Conservation (phyloP, 37 sponge, comb jelly and placozoan species). For the Amphimedon queenslandica region DNA sequence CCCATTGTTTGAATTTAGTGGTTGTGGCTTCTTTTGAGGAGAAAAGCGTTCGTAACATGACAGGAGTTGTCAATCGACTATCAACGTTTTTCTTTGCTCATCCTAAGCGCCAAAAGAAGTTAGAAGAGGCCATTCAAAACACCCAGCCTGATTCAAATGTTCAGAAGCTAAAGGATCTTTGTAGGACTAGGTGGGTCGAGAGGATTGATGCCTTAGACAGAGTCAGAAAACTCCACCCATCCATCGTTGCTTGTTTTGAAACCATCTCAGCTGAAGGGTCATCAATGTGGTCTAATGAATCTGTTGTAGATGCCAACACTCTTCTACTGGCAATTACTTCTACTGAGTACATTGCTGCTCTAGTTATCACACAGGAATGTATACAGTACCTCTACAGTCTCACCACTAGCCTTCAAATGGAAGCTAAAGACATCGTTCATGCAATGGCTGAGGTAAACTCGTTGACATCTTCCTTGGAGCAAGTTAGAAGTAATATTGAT, state of each 20-base stretch:
- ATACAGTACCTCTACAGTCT: constrained; percentile 44
- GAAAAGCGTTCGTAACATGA: constrained; percentile 50
- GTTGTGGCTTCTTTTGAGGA: constrained; percentile 37
- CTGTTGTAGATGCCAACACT: constrained; percentile 51
- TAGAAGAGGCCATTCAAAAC: constrained; percentile 34
- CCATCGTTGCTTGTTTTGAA: constrained; percentile 59
- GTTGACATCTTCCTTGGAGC: constrained; percentile 13
- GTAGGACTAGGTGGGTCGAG: constrained; percentile 59
- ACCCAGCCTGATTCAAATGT: constrained; percentile 25
- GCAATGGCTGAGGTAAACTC: constrained; percentile 50
- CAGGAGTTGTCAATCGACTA: constrained; percentile 38
- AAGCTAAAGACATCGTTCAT: constrained; percentile 52
- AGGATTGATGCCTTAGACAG: constrained; percentile 43
- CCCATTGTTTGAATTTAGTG: constrained; percentile 41
- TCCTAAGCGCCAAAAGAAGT: constrained; percentile 46
- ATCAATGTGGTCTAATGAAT: constrained; percentile 37
- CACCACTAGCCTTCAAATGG: constrained; percentile 44
- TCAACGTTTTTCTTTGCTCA: constrained; percentile 50
- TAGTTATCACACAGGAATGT: constrained; percentile 45
- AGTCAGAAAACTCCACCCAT: constrained; percentile 37
- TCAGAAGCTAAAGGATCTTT: constrained; percentile 44
- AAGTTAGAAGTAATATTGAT: constrained; percentile 32
- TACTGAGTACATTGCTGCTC: constrained; percentile 40
- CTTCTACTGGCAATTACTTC: constrained; percentile 48
- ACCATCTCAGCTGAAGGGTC: constrained; percentile 48